Evolutionary conservation across 2,888 invertebrate genomes (phyloP).

Genomic region (Drosophila longiperda): DNA sequence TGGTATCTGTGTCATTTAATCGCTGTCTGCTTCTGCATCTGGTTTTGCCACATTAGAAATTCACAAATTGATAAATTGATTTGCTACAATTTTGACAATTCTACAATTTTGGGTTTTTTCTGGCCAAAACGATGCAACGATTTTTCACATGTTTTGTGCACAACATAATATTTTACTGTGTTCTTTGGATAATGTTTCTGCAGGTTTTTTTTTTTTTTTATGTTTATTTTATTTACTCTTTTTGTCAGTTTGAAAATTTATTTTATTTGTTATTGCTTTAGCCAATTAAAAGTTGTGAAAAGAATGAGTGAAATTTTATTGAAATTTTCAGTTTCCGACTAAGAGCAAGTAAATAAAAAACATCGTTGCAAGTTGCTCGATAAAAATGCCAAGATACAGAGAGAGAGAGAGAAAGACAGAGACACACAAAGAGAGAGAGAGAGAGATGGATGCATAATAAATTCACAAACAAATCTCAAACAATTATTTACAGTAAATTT

Average conservation of each 20-base stretch:
- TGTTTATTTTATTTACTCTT: constrained; percentile 10
- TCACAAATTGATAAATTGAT: not conserved
- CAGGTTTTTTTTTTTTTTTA: not conserved
- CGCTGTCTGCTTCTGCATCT: not conserved
- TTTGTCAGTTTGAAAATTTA: constrained; percentile 4
- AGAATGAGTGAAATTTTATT: constrained; percentile 31
- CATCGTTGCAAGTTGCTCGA: not conserved
- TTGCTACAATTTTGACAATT: not conserved
- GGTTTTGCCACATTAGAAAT: not conserved
- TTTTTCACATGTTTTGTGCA: not conserved
- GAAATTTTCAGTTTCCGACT: constrained; percentile 15
- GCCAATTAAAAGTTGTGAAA: constrained; percentile 48
- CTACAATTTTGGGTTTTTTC: not conserved
- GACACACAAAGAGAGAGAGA: not conserved
- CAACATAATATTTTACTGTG: not conserved
- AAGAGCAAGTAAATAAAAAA: constrained; percentile 17
- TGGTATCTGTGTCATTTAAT: not conserved
- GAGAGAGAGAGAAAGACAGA: not conserved
- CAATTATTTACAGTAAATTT: constrained; percentile 80
- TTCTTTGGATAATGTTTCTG: not conserved
- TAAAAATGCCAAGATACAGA: not conserved
- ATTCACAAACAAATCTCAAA: constrained; percentile 65
- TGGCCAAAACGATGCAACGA: not conserved
- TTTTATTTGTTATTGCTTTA: constrained; percentile 11
- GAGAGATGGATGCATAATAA: constrained; percentile 45